Evolutionary conservation across 2,888 invertebrate species (phyloP).

Genomic region (Oscheius sp.): DNA sequence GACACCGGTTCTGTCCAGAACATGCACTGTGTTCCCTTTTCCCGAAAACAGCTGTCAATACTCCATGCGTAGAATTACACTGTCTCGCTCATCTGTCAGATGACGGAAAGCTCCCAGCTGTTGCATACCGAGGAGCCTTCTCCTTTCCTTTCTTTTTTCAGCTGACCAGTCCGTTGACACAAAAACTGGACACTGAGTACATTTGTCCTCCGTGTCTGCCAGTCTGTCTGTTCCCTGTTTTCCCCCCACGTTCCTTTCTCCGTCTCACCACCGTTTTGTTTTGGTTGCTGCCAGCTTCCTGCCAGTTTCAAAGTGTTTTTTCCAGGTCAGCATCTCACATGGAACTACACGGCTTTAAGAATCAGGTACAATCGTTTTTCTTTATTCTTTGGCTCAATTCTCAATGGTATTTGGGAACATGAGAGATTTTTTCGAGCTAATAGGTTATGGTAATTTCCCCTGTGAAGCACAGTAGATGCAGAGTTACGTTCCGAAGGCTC

Average conservation of each 20-base stretch:
- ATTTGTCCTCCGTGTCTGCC: slow-evolving; percentile 33
- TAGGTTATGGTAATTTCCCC: too few relatives aligned
- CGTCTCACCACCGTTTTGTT: slow-evolving; percentile 8
- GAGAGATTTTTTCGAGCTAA: too few relatives aligned
- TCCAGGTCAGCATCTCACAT: not conserved
- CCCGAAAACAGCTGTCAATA: too few relatives aligned
- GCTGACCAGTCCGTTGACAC: slow-evolving; percentile 13
- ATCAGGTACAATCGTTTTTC: slow-evolving; percentile 11
- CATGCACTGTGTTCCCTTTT: too few relatives aligned
- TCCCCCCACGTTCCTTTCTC: slow-evolving; percentile 29
- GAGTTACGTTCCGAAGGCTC: too few relatives aligned
- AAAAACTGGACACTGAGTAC: slow-evolving; percentile 35
- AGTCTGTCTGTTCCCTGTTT: slow-evolving; percentile 20
- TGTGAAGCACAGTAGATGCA: too few relatives aligned
- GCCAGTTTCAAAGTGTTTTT: not conserved
- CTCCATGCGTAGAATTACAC: too few relatives aligned
- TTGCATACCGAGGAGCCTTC: too few relatives aligned
- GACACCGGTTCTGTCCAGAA: too few relatives aligned
- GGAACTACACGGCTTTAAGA: slow-evolving; percentile 31
- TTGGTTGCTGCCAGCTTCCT: slow-evolving; percentile 4
- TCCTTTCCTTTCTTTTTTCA: not conserved
- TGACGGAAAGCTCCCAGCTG: too few relatives aligned
- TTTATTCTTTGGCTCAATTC: not conserved
- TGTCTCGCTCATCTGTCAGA: too few relatives aligned
- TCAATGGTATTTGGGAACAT: too few relatives aligned